Conservation (phyloP, 2,113 vertebrate species). For the Poeciliopsis retropinna region DNA sequence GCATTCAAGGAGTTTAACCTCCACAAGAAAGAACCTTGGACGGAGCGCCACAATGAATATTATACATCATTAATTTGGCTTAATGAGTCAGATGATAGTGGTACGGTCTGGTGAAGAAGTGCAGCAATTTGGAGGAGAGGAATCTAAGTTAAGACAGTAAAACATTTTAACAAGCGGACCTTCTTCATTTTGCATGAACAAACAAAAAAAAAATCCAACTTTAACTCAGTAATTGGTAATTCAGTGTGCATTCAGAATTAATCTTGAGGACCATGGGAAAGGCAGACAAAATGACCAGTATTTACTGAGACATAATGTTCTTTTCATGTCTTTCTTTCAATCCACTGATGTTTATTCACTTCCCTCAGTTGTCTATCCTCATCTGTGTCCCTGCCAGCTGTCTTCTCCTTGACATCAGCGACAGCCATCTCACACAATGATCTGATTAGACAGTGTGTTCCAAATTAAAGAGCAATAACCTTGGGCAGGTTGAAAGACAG, state of each 20-base stretch:
- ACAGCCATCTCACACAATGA: conserved; percentile 65
- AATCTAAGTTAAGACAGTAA: conserved; percentile 24
- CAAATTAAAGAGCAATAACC: conserved; percentile 71
- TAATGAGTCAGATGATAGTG: conserved; percentile 71
- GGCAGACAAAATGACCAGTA: background rate
- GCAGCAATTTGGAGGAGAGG: conserved; percentile 43
- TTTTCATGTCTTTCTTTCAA: conserved; percentile 21
- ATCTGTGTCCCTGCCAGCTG: conserved; percentile 49
- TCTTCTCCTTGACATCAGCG: conserved; percentile 63
- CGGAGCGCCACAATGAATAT: conserved; percentile 58
- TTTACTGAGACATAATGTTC: conserved; percentile 2
- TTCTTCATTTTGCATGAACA: conserved; percentile 11
- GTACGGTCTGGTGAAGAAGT: conserved; percentile 51
- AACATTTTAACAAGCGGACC: conserved; percentile 18
- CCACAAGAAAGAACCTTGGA: conserved; percentile 67
- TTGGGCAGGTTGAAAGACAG: conserved; percentile 55
- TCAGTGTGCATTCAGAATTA: conserved; percentile 4
- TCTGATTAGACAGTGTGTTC: conserved; percentile 69
- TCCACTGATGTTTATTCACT: conserved; percentile 41
- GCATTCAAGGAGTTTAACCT: conserved; percentile 56
- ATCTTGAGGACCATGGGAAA: background rate
- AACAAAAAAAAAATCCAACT: conserved; percentile 22
- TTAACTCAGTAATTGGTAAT: background rate
- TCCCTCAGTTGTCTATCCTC: conserved; percentile 41
- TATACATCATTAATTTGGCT: conserved; percentile 70